Conservation (phyloP, 2,113 vertebrate species). For the Urocynchramus pylzowi region DNA sequence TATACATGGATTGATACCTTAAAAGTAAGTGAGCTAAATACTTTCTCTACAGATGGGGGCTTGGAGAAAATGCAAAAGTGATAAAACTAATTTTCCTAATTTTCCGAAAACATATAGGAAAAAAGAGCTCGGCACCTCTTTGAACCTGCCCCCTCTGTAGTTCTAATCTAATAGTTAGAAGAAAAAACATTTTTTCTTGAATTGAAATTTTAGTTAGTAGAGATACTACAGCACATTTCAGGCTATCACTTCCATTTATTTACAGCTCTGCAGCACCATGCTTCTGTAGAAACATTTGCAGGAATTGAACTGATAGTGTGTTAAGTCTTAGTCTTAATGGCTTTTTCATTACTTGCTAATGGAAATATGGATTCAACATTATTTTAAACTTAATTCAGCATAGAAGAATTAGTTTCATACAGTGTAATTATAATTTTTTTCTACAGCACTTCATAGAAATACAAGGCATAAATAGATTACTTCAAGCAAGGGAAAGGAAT, state of each 20-base stretch:
- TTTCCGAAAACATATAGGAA: background rate
- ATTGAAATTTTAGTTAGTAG: background rate
- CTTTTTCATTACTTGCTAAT: slow-evolving; percentile 51
- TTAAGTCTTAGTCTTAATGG: slow-evolving; percentile 31
- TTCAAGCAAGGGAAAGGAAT: background rate
- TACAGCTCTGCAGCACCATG: background rate
- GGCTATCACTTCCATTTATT: background rate
- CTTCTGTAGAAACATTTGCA: background rate
- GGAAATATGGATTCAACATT: slow-evolving; percentile 41
- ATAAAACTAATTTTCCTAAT: background rate
- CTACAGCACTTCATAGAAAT: background rate
- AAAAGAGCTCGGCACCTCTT: background rate
- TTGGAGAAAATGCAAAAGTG: background rate
- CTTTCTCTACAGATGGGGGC: background rate
- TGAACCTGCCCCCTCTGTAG: background rate
- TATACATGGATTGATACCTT: background rate
- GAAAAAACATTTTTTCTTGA: background rate
- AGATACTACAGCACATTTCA: background rate
- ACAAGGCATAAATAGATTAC: slow-evolving; percentile 1
- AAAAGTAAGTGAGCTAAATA: background rate
- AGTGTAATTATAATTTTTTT: slow-evolving; percentile 26
- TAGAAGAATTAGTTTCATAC: slow-evolving; percentile 22
- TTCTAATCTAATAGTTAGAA: background rate
- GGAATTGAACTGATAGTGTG: background rate
- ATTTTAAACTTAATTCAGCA: slow-evolving; percentile 29